Base-by-base conservation (phyloP, 2,113 vertebrate genomes). In the Capreolus pygargus region DNA sequence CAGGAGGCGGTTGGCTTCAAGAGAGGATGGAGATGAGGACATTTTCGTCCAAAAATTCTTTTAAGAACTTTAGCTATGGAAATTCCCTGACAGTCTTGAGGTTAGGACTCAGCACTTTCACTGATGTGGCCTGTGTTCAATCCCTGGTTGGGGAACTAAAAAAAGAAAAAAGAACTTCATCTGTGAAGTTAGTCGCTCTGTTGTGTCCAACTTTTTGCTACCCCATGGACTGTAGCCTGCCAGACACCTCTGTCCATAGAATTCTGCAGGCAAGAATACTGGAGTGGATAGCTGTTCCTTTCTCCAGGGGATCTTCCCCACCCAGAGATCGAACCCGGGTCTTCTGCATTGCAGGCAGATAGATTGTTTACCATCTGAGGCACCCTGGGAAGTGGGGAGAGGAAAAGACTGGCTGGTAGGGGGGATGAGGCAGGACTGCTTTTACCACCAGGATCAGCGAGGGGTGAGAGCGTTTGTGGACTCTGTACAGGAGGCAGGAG, bases 391-490 rank as follows among this genome's bases (percentile, higher is more conserved):
- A 33, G 30, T 0, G 25, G 45, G 60, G 23, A n/a, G 25, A 61
- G 50, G 19, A 7, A 30, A 39, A 61, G 67, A 86, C n/a, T 1
- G 0, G 7, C 67, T 55, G 57, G 25, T 43, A 9, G 30, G 30
- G 67, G 57, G 45, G 61, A 39, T 14, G 28, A 50, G 58, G 58
- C 54, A 60, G 17, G 43, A 36, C 15, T 23, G 39, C 8, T 88
- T 50, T 87, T 6, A 19, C n/a, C n/a, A 33, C 21, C 10, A 9
- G 81, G 52, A 23, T n/a, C 23, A 54, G 57, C 21, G 19, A 61
- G 54, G 4, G 2, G 28, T n/a, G 50, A 28, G 4, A 17, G 4
- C 0, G 0, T 83, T 9, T 39, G 28, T 64, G 76, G n/a, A 43
- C 57, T 36, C 2, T 6, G 7, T 33, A 30, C 30, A 39, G 79